Percentiles rank a stretch among this genome's conserved stretches.
phyloP scores from a whole-genome alignment of 2,797 vertebrate genomes.

The Vireo griseus region DNA sequence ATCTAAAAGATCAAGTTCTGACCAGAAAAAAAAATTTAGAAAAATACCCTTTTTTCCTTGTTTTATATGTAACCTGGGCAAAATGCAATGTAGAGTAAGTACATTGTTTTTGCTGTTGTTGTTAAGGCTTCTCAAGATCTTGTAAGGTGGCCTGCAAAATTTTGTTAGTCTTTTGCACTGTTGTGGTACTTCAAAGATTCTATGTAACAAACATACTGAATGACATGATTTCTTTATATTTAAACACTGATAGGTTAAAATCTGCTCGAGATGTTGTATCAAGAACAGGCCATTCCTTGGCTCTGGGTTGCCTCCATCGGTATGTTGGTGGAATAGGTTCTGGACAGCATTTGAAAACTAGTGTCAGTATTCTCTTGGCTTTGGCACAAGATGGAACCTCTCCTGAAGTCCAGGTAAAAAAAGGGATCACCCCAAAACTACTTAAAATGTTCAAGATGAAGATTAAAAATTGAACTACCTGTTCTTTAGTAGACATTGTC shows the following conservation, averaged over 20 bases:
- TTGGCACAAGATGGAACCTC: conserved; percentile 96
- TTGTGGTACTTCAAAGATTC: background rate
- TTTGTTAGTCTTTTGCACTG: background rate
- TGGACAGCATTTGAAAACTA: conserved; percentile 97
- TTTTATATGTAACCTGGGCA: background rate
- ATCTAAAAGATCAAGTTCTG: background rate
- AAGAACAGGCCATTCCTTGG: conserved; percentile 95
- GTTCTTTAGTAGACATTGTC: background rate
- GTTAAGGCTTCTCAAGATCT: background rate
- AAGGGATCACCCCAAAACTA: background rate
- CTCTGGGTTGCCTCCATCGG: conserved; percentile 96
- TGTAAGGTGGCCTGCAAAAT: background rate
- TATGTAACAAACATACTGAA: background rate
- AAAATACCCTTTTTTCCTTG: background rate
- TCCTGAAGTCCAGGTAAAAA: conserved; percentile 93
- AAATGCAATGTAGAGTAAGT: background rate
- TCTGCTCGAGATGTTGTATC: conserved; percentile 98
- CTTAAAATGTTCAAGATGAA: background rate
- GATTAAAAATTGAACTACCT: background rate
- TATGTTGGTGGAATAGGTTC: conserved; percentile 98
- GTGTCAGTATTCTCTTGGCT: conserved; percentile 96
- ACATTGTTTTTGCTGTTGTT: background rate
- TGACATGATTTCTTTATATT: background rate
- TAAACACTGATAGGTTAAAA: conserved; percentile 81
- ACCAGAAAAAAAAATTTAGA: background rate